Conservation (phyloP, 2,888 invertebrate genomes). For the Nasonia oneida region DNA sequence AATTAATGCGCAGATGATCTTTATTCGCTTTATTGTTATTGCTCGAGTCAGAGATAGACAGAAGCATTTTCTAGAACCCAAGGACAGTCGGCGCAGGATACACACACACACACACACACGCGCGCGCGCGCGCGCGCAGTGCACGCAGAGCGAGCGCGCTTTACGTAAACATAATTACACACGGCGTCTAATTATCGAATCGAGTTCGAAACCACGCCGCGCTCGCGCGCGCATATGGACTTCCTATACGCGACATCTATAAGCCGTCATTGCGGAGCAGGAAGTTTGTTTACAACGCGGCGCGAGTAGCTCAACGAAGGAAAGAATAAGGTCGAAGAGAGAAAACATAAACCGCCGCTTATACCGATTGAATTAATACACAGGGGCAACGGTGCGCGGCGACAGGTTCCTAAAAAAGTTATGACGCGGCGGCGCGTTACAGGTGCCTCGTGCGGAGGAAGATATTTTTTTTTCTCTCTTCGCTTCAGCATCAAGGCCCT, state of each 20-base stretch:
- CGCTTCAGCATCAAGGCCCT: neutral
- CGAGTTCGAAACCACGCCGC: neutral
- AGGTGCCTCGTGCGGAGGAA: neutral
- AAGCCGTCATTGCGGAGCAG: neutral
- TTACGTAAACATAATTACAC: neutral
- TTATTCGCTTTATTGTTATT: too few species aligned
- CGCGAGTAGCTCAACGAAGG: neutral
- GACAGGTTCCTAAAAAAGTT: neutral
- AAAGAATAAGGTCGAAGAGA: neutral
- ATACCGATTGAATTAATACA: neutral
- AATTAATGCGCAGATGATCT: too few species aligned
- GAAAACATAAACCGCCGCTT: neutral
- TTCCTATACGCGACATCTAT: neutral
- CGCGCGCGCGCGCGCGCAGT: too few species aligned
- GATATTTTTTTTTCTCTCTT: neutral
- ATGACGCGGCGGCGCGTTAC: constrained; percentile 11
- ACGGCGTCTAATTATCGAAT: neutral
- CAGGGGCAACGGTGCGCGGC: neutral
- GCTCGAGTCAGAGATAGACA: too few species aligned
- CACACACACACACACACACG: too few species aligned
- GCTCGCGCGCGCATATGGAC: neutral
- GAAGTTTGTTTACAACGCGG: neutral
- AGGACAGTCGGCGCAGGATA: neutral
- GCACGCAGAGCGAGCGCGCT: neutral
- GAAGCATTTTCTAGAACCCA: neutral